Conservation (phyloP, 1,140 invertebrate species). For the Glomeris maerens region DNA sequence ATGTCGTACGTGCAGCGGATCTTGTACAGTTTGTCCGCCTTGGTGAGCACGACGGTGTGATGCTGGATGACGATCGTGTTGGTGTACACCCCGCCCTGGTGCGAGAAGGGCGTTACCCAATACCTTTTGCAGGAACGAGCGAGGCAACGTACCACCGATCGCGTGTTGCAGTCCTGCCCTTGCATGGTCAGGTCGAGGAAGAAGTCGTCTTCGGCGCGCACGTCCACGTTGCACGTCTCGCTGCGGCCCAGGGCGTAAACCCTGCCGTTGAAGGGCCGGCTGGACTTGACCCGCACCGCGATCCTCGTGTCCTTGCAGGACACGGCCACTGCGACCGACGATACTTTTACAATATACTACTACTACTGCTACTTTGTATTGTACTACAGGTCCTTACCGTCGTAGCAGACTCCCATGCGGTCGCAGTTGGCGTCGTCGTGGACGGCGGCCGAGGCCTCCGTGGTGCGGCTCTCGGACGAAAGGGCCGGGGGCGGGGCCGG, state of each 20-base stretch:
- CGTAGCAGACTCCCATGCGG: slow-evolving; percentile 85
- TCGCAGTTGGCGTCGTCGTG: slow-evolving; percentile 67
- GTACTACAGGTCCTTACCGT: slow-evolving; percentile 45
- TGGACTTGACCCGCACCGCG: slow-evolving; percentile 77
- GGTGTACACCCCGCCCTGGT: slow-evolving; percentile 75
- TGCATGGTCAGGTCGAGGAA: slow-evolving; percentile 79
- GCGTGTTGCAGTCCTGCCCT: slow-evolving; percentile 84
- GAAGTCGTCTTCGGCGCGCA: slow-evolving; percentile 80
- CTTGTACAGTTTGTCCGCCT: slow-evolving; percentile 92
- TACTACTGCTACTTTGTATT: background rate
- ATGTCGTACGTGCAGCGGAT: slow-evolving; percentile 93
- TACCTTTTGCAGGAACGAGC: background rate
- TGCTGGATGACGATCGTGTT: slow-evolving; percentile 90
- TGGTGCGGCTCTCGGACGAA: background rate
- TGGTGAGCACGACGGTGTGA: slow-evolving; percentile 91
- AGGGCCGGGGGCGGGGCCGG: too few species aligned
- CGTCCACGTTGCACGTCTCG: slow-evolving; percentile 87
- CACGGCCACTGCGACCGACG: slow-evolving; percentile 54
- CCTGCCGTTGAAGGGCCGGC: slow-evolving; percentile 83
- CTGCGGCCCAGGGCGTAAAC: slow-evolving; percentile 84
- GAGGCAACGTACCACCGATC: slow-evolving; percentile 27
- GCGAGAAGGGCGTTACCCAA: slow-evolving; percentile 4
- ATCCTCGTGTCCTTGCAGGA: slow-evolving; percentile 89
- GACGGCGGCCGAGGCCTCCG: background rate
- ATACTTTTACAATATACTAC: slow-evolving; percentile 2